These are phyloP conservation scores for Strix uralensis DNA, from an alignment of 2,113 vertebrate species.

Conservation along the genomic window DNA sequence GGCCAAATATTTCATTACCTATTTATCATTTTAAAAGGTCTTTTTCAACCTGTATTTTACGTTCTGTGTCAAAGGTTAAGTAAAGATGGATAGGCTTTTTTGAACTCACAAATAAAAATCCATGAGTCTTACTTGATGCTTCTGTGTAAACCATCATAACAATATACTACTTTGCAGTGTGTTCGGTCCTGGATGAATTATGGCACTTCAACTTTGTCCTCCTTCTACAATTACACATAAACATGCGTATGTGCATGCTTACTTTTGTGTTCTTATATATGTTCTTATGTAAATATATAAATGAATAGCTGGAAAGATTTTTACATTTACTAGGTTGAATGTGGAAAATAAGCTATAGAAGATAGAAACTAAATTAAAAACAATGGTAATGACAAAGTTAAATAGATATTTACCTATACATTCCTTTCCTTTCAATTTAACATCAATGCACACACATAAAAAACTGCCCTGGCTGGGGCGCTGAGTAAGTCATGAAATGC, in stretches of 20 bases:
- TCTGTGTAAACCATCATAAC: neutral
- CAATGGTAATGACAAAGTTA: neutral
- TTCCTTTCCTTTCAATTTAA: constrained; percentile 39
- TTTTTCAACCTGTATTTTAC: neutral
- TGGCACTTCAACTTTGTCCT: neutral
- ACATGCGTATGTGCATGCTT: neutral
- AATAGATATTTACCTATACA: constrained; percentile 32
- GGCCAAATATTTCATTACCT: neutral
- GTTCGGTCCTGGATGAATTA: neutral
- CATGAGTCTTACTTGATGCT: neutral
- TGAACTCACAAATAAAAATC: neutral
- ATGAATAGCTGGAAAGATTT: neutral
- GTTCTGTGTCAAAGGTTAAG: neutral
- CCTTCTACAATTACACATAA: neutral
- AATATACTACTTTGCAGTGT: neutral
- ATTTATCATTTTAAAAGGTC: neutral
- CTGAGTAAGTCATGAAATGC: neutral
- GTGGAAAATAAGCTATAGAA: neutral
- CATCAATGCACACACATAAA: neutral
- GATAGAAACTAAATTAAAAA: neutral
- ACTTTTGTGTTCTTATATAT: neutral
- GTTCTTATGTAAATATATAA: neutral
- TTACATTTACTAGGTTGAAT: neutral
- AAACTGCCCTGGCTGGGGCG: neutral
- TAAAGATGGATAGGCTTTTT: neutral